A percentile compares a stretch with the other conserved stretches of the same genome.
Evolutionary conservation across 1,140 invertebrate genomes (phyloP).

Genomic region (Hypsibius dujardini): DNA sequence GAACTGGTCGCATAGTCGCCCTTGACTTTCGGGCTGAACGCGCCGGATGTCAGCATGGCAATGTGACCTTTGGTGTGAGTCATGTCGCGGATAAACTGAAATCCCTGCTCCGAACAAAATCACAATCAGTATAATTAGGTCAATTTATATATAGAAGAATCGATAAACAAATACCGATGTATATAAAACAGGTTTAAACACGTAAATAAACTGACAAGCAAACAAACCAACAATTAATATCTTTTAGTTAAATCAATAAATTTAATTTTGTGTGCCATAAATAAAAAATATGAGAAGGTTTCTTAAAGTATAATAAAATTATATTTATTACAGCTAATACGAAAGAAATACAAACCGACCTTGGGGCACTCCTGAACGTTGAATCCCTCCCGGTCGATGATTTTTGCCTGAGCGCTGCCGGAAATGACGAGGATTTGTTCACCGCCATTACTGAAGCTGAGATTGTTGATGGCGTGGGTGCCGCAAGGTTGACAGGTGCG

Average conservation of each 20-base stretch:
- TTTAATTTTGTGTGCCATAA: no score
- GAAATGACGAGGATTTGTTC: conserved; percentile 82
- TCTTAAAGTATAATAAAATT: no score
- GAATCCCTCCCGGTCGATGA: conserved; percentile 85
- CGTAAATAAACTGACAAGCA: no score
- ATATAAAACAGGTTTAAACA: no score
- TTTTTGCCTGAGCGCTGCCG: conserved; percentile 67
- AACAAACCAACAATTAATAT: no score
- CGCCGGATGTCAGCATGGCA: conserved; percentile 67
- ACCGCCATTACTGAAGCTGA: conserved; percentile 81
- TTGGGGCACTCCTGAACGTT: conserved; percentile 87
- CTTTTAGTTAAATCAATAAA: no score
- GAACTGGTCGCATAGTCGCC: conserved; percentile 88
- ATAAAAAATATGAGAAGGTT: no score
- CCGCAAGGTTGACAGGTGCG: conserved; percentile 80
- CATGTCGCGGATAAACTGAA: conserved; percentile 84
- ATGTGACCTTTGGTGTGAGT: conserved; percentile 85
- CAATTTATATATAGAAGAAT: no score
- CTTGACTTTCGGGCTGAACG: conserved; percentile 76
- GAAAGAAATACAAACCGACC: conserved; percentile 18
- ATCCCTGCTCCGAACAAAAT: conserved; percentile 24
- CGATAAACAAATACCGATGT: no score
- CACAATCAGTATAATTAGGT: no score
- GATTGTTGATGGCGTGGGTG: conserved; percentile 65
- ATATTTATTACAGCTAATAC: no score